These are phyloP conservation scores for Penelope pileata DNA, from an alignment of 2,113 vertebrate species.

Conservation along the genomic window DNA sequence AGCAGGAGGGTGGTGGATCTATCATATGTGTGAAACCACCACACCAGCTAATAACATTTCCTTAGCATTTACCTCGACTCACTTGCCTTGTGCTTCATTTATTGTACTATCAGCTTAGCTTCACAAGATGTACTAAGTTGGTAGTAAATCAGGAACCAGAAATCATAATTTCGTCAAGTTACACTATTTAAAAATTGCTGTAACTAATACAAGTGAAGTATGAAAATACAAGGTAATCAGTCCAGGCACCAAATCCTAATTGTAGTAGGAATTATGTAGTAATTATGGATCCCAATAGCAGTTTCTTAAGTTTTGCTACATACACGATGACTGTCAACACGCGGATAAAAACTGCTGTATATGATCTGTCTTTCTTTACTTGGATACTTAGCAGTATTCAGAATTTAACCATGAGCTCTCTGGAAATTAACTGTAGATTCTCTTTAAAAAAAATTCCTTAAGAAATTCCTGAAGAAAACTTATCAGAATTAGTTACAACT, in stretches of 20 bases:
- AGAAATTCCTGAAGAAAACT: background rate
- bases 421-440: background rate
- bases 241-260: background rate
- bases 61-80: background rate
- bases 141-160: background rate
- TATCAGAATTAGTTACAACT: background rate
- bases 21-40: too few relatives aligned
- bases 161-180: background rate
- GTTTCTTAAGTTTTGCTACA: fast-evolving
- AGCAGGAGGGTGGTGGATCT: too few relatives aligned
- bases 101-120: background rate
- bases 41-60: background rate
- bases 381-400: background rate
- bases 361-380: background rate
- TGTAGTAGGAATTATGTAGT: background rate
- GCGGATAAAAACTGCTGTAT: background rate
- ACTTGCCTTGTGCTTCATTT: background rate
- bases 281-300: background rate
- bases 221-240: background rate
- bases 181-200: background rate
- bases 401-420: background rate
- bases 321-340: background rate
- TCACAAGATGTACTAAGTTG: background rate
- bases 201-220: background rate
- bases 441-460: background rate